Percentiles rank a stretch among this genome's conserved stretches.
phyloP scores from a whole-genome alignment of 2,888 invertebrate species.

The Nudaria mundana region DNA sequence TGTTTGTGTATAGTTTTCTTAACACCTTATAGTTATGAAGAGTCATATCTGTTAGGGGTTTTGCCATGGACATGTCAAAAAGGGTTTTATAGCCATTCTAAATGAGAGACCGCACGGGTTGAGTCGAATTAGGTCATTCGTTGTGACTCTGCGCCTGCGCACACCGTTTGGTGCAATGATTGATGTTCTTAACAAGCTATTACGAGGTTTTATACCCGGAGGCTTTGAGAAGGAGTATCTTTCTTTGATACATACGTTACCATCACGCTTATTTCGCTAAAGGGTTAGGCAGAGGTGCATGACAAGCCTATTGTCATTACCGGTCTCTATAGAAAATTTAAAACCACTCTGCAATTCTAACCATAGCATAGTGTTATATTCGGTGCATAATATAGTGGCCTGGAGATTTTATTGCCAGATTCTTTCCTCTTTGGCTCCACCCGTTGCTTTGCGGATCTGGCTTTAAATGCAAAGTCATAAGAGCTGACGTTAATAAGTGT shows the following conservation, averaged over 20 bases:
- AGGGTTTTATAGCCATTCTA: conserved; percentile 77
- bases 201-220: neutral
- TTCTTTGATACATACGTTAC: neutral
- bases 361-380: too few species aligned
- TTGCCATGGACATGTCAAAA: conserved; percentile 82
- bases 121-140: conserved; percentile 63
- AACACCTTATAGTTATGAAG: conserved; percentile 76
- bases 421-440: too few species aligned
- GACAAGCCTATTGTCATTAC: too few species aligned
- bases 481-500: too few species aligned
- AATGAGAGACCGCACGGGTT: conserved; percentile 73
- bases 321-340: too few species aligned
- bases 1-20: conserved; percentile 47
- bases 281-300: too few species aligned
- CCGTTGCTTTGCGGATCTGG: too few species aligned
- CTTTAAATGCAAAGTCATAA: too few species aligned
- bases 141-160: conserved; percentile 40
- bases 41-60: conserved; percentile 79
- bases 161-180: conserved; percentile 38
- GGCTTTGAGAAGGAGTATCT: neutral
- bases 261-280: too few species aligned
- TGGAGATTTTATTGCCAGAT: too few species aligned
- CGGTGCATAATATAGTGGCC: too few species aligned
- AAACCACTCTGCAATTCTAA: too few species aligned
- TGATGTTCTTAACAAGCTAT: conserved; percentile 25